Evolutionary conservation across 2,797 vertebrate species (phyloP).

Genomic region (Lithobates pipiens): DNA sequence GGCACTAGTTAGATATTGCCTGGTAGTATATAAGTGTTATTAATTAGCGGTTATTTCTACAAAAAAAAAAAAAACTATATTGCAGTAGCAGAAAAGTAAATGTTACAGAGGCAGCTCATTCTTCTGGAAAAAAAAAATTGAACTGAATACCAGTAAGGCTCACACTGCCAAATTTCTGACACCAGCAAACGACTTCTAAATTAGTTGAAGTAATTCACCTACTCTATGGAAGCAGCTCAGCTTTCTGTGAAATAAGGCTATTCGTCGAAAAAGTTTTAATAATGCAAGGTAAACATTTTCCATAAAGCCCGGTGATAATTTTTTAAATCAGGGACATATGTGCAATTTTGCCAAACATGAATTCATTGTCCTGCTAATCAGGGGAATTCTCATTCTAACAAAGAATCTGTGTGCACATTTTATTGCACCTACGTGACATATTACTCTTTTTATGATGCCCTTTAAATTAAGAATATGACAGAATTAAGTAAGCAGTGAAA

Average conservation of each 20-base stretch:
- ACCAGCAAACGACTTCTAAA: conserved; percentile 38
- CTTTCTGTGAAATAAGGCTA: conserved; percentile 23
- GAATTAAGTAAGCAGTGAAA: conserved; percentile 55
- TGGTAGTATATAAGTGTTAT: not conserved
- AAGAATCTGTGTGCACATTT: conserved; percentile 53
- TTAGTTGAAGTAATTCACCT: conserved; percentile 23
- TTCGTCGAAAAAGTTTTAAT: conserved; percentile 29
- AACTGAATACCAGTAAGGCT: conserved; percentile 23
- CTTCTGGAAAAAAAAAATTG: conserved; percentile 12
- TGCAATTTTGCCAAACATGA: conserved; percentile 51
- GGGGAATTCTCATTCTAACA: conserved; percentile 47
- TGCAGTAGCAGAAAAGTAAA: conserved; percentile 33
- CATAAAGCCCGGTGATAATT: conserved; percentile 53
- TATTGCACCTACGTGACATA: conserved; percentile 47
- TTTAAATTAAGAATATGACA: conserved; percentile 57
- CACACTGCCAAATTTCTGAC: conserved; percentile 41
- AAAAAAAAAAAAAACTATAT: not conserved
- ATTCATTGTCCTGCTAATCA: conserved; percentile 56
- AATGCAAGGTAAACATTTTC: conserved; percentile 40
- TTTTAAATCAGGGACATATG: conserved; percentile 60
- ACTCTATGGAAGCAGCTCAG: not conserved
- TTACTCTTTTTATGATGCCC: conserved; percentile 51
- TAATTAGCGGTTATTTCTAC: not conserved
- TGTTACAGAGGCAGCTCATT: conserved; percentile 14
- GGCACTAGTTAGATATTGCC: not conserved